Evolutionary conservation across 2,113 vertebrate genomes (phyloP).

Genomic region (Hyla sarda): DNA sequence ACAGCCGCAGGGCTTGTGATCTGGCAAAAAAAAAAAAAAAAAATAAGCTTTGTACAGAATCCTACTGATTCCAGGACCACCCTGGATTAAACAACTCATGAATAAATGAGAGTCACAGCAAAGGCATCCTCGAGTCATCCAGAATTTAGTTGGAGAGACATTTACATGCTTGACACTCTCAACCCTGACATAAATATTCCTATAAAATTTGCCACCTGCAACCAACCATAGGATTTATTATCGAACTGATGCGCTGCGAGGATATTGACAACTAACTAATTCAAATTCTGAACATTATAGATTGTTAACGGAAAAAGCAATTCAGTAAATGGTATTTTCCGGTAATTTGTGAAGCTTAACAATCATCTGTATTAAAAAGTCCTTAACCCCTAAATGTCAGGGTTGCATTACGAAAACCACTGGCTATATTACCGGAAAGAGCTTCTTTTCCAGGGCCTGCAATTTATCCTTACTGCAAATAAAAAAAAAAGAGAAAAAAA

Average conservation of each 20-base stretch:
- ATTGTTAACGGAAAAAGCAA: background rate
- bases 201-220: slow-evolving; percentile 13
- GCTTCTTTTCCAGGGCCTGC: no score
- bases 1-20: slow-evolving; percentile 32
- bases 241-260: background rate
- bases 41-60: slow-evolving; percentile 42
- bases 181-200: slow-evolving; percentile 1
- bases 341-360: background rate
- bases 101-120: slow-evolving; percentile 35
- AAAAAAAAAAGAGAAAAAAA: no score
- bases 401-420: background rate
- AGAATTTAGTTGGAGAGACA: background rate
- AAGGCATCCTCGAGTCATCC: background rate
- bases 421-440: background rate
- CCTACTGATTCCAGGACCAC: slow-evolving; percentile 37
- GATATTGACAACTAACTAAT: slow-evolving; percentile 9
- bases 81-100: slow-evolving; percentile 42
- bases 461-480: no score
- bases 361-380: background rate
- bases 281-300: slow-evolving; percentile 8
- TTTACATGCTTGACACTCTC: slow-evolving; percentile 17
- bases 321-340: background rate
- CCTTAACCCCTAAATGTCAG: background rate
- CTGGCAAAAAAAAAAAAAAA: slow-evolving; percentile 7
- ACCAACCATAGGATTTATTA: slow-evolving; percentile 30